Percentiles rank a stretch among this genome's conserved stretches.
phyloP scores from a whole-genome alignment of 2,113 vertebrate genomes.

The Myrmecobius fasciatus region DNA sequence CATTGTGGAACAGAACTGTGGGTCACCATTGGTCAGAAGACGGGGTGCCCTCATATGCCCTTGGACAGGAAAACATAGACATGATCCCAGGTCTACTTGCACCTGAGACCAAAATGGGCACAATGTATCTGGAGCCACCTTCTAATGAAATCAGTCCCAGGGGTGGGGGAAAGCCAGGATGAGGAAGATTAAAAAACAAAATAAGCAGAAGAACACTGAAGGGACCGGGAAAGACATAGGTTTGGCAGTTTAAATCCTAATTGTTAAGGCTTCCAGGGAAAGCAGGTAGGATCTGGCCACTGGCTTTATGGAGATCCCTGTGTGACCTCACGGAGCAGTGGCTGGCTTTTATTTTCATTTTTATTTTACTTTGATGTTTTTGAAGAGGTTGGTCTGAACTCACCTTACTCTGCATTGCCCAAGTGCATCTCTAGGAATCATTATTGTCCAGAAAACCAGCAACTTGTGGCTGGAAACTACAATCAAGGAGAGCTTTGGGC shows the following conservation, averaged over 20 bases:
- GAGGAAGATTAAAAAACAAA: neutral
- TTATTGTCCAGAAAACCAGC: conserved; percentile 1
- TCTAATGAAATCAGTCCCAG: neutral
- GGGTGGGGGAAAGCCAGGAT: neutral
- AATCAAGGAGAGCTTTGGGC: neutral
- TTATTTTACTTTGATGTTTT: conserved; percentile 15
- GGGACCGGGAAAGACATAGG: neutral
- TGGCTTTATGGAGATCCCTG: neutral
- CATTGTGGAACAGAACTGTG: neutral
- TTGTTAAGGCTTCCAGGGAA: neutral
- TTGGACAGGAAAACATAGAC: neutral
- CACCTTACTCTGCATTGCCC: neutral
- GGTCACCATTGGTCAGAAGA: neutral
- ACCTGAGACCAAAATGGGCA: neutral
- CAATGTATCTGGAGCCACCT: neutral
- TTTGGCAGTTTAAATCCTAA: too few relatives aligned
- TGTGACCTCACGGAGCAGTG: neutral
- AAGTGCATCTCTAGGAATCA: neutral
- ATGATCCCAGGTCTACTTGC: neutral
- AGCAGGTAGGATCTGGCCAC: neutral
- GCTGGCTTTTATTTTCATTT: too few relatives aligned
- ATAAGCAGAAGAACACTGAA: neutral
- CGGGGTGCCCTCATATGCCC: neutral
- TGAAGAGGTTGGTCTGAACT: conserved; percentile 4
- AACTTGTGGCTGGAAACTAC: neutral